A percentile compares a stretch with the other conserved stretches of the same genome.
These are phyloP conservation scores for Isaurus tuberculatus DNA, from an alignment of 92 coral and sea anemone genomes.

Conservation along the genomic window DNA sequence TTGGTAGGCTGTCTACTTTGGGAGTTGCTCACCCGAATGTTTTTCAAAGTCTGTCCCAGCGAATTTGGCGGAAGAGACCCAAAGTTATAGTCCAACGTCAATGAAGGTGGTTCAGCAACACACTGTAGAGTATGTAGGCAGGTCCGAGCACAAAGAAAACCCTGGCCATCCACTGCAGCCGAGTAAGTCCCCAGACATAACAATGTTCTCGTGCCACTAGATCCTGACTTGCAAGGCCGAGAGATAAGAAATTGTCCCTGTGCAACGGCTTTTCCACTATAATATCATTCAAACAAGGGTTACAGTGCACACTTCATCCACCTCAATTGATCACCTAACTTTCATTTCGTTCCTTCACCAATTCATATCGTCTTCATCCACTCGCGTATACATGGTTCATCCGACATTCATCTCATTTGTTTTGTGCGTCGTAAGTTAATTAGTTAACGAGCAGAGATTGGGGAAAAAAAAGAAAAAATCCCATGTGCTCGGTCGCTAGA, in stretches of 20 bases:
- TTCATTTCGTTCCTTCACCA: conserved; percentile 8
- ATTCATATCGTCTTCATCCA: not conserved
- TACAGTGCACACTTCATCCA: conserved; percentile 12
- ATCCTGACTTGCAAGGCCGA: conserved; percentile 10
- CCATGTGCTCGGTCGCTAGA: no score
- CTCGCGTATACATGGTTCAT: not conserved
- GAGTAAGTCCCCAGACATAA: not conserved
- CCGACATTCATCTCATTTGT: not conserved
- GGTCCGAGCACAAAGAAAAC: not conserved
- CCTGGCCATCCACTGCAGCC: not conserved
- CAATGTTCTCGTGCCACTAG: conserved; percentile 9
- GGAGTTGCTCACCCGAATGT: not conserved
- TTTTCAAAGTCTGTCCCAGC: conserved; percentile 1
- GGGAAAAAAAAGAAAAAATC: no score
- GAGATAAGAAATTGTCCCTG: conserved; percentile 8
- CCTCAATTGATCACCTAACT: not conserved
- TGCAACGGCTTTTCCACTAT: conserved; percentile 17
- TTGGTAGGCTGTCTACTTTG: conserved; percentile 3
- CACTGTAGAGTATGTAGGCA: not conserved
- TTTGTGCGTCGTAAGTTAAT: no score
- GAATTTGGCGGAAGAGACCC: conserved; percentile 20
- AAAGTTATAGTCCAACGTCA: conserved; percentile 10
- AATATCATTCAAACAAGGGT: conserved; percentile 10
- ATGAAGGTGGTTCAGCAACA: conserved; percentile 21
- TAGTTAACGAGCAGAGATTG: no score